Base-by-base conservation (phyloP, 2,797 vertebrate genomes). In the Micropoecilia bifurca region DNA sequence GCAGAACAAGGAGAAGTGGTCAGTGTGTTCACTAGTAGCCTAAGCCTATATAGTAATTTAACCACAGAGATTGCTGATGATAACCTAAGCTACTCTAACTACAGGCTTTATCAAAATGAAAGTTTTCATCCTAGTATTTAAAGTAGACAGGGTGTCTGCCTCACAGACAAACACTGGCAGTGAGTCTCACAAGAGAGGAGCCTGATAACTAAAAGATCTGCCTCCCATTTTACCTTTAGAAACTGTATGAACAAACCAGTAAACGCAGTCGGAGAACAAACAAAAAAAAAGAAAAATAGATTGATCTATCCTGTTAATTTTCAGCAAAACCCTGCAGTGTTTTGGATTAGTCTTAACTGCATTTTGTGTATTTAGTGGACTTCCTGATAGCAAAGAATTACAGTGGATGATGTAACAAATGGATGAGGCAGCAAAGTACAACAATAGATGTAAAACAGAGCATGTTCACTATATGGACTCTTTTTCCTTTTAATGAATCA, bases 401-500 rank as follows among this genome's bases (percentile, higher is more conserved):
- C 18, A 48, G 18, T 20, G 20, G 18, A 50, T 48, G 47, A 48
- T 18, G 47, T 48, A 48, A 48, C 47, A 48, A 48, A 48, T 48
- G 47, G 14, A 48, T 20, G 59, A 30, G 30, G 16, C 16, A 36
- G 61, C 33, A 66, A 66, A 66, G 33, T 39, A 10, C 33, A 39
- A 22, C 18, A 68, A 12, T 66, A 18, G 63, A 16, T 25, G 36
- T 77, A 81, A 71, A 80, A 74, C 72, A 66, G 0, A 69, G 25
- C 4, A 53, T 69, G 73, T 78, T 83, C 73, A 63, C 69, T 25
- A 20, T 9, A 28, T 30, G 22, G 14, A 36, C n/a, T 22, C 33
- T 36, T 73, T 87, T 50, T 71, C 20, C 20, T 50, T 50, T 50
- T 8, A 63, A 74, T 87, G 79, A 86, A 90, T 86, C 80, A 77